A percentile compares a stretch with the other conserved stretches of the same genome.
Conservation (phyloP, 2,113 vertebrate species). For the Engraulis encrasicolus region DNA sequence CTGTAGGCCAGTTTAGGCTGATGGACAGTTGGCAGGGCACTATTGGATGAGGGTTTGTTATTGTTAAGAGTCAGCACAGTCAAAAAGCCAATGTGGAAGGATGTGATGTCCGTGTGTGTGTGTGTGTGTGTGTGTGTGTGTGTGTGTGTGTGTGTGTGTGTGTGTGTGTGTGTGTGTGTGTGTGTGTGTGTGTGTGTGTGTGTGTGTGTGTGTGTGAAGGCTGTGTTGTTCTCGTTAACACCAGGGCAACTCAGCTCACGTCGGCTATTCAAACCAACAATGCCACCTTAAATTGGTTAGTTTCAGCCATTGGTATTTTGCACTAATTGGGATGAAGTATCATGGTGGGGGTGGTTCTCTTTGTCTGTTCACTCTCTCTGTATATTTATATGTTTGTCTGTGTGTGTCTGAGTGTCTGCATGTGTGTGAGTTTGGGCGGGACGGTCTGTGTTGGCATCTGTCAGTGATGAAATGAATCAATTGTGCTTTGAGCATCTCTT, state of each 20-base stretch:
- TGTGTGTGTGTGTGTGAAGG: background rate
- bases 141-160: too few species aligned
- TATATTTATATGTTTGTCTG: background rate
- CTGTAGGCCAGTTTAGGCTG: background rate
- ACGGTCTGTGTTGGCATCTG: background rate
- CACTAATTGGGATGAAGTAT: background rate
- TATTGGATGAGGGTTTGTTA: conserved; percentile 31
- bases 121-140: too few species aligned
- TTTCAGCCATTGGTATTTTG: background rate
- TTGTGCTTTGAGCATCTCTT: background rate
- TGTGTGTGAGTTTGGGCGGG: background rate
- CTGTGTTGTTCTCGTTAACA: background rate
- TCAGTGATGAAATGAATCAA: conserved; percentile 15
- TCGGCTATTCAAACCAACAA: background rate
- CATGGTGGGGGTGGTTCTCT: background rate
- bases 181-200: too few species aligned
- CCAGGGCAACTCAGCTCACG: background rate
- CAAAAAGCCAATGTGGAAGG: background rate
- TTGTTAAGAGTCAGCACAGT: conserved; percentile 32
- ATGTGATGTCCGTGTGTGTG: background rate
- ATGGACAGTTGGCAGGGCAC: background rate
- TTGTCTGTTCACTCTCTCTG: too few species aligned
- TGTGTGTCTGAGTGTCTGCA: background rate
- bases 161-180: too few species aligned
- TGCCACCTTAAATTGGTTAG: conserved; percentile 3